These are phyloP conservation scores for Orycteropus afer DNA, from an alignment of 2,113 vertebrate genomes.

Conservation along the genomic window DNA sequence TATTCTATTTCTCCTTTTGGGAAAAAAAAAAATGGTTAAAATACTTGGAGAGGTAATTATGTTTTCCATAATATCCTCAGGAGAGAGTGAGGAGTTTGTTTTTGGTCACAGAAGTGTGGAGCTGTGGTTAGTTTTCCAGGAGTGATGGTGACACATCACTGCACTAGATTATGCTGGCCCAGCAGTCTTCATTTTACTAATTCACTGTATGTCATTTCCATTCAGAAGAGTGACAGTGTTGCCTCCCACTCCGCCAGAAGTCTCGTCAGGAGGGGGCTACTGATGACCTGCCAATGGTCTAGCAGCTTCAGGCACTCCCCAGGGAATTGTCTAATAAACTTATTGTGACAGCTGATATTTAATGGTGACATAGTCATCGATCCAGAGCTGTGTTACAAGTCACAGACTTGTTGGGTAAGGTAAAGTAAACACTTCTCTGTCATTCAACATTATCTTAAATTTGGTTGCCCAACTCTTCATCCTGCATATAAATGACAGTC, in stretches of 20 bases:
- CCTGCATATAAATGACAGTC: not conserved
- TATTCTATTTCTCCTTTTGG: not conserved
- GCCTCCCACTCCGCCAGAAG: slow-evolving; percentile 45
- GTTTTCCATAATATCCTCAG: slow-evolving; percentile 42
- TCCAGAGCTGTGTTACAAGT: not conserved
- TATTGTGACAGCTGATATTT: slow-evolving; percentile 62
- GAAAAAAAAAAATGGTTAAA: not conserved
- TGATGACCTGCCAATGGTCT: slow-evolving; percentile 42
- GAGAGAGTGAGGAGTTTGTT: not conserved
- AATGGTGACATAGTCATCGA: slow-evolving; percentile 13
- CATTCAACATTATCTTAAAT: not conserved
- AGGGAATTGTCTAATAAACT: slow-evolving; percentile 51
- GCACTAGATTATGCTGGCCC: slow-evolving; percentile 8
- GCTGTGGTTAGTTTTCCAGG: slow-evolving; percentile 47
- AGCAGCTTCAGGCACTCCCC: not conserved
- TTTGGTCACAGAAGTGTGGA: not conserved
- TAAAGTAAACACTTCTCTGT: not conserved
- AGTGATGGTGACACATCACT: not conserved
- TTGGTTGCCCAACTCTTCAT: not conserved
- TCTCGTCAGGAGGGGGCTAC: slow-evolving; percentile 2
- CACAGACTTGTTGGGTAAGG: not conserved
- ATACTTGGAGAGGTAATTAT: not conserved
- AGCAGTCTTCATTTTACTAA: slow-evolving; percentile 39
- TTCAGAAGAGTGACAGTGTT: slow-evolving; percentile 46
- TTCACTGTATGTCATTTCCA: slow-evolving; percentile 51